A percentile compares a stretch with the other conserved stretches of the same genome.
phyloP scores from a whole-genome alignment of 2,113 vertebrate species.

The Irena cyanogastra region DNA sequence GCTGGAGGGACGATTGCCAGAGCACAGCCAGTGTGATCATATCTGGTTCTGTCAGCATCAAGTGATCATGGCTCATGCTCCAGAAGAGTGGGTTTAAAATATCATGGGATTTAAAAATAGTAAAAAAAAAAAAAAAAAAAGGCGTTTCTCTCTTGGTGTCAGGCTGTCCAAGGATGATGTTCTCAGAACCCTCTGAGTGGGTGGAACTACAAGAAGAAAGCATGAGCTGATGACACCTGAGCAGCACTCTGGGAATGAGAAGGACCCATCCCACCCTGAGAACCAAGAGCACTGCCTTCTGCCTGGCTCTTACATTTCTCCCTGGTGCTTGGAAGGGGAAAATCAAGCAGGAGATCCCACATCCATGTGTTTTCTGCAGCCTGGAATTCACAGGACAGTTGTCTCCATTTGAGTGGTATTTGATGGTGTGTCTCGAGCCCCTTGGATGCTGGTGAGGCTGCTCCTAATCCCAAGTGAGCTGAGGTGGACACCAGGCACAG shows the following conservation, averaged over 20 bases:
- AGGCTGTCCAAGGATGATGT: not conserved
- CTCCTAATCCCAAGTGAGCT: rapidly evolving
- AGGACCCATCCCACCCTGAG: not conserved
- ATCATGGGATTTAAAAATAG: not conserved
- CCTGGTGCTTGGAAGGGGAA: not conserved
- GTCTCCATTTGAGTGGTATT: not conserved
- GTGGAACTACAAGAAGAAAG: not conserved
- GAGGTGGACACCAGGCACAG: not conserved
- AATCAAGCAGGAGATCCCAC: not conserved
- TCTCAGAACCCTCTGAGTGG: not conserved
- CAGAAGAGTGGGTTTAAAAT: not conserved
- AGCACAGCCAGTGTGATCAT: not conserved
- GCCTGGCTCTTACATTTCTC: not conserved
- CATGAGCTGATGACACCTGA: not conserved
- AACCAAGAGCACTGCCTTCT: not conserved
- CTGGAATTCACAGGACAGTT: not conserved
- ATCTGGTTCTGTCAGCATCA: not conserved
- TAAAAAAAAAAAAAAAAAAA: not conserved
- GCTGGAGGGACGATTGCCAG: not conserved
- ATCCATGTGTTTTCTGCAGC: not conserved
- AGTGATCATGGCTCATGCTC: not conserved
- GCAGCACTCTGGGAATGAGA: not conserved
- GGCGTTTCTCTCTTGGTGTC: not conserved
- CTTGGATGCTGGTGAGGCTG: not conserved
- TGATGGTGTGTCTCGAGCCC: not conserved